Evolutionary conservation across 2,113 vertebrate species (phyloP), one percentile per base, ranked within the genome.

Genomic region (Proteles cristata): DNA sequence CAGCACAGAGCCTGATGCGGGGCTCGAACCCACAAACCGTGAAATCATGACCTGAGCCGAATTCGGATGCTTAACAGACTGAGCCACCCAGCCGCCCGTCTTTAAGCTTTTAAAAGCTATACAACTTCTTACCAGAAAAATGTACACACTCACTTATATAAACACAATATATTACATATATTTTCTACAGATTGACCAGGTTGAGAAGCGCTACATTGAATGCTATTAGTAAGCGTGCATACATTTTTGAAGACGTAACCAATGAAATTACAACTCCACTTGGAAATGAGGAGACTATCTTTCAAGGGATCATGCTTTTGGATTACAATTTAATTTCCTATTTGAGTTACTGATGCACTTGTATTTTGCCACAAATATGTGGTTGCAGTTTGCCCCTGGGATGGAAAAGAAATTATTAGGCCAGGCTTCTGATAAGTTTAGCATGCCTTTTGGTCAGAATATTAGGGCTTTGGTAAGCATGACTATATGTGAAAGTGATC

Each of bases 41-140:
- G 39, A 39, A 39, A 39, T 39, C 39, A 39, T 39, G 39, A 39
- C 39, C 39, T 39, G 39, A 39, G 39, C 39, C 39, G 39, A 39
- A 39, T 39, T 39, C 39, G 39, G 39, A 39, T 39, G 39, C 39
- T 39, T 39, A 39, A 39, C 39, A 39, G 39, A 39, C 39, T 39
- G 39, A 39, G 39, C 39, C 39, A 39, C 39, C 39, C 39, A 39
- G 39, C 3, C 3, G 39, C 39, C 39, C 39, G 4, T 39, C 39
- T 39, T 39, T 39, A 80, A 85, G 87, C 68, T 79, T 66, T 74
- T 96, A 92, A 80, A 65, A 95, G 28, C 39, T 58, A 26, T 87
- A 11, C 11, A 84, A 35, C 7, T 19, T 95, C 61, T 63, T 26
- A 58, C 26, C 50, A 66, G 63, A 73, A 87, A 92, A 74, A 73